Conservation (phyloP, 2,113 vertebrate species). For the Anolis sagrei region DNA sequence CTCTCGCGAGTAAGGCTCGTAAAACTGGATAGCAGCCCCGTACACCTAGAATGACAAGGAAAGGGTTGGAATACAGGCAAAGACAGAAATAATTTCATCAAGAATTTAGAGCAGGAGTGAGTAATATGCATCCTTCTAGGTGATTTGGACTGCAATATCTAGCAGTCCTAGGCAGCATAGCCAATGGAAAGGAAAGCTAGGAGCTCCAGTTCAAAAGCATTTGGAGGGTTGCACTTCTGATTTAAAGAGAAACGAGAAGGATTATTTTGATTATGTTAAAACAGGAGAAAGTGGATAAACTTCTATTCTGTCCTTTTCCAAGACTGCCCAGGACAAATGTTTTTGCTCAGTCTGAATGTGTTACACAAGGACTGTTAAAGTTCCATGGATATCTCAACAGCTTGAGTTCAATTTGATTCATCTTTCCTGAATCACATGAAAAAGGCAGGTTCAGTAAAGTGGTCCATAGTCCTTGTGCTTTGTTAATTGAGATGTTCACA, state of each 20-base stretch:
- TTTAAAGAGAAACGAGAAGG: neutral
- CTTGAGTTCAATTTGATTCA: neutral
- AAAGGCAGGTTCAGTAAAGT: too few relatives aligned
- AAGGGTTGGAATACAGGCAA: neutral
- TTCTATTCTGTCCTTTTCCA: too few relatives aligned
- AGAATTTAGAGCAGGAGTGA: neutral
- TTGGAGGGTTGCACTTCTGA: too few relatives aligned
- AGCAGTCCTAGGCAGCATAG: too few relatives aligned
- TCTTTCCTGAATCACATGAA: too few relatives aligned
- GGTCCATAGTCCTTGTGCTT: too few relatives aligned
- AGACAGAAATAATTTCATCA: neutral
- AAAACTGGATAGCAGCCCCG: constrained; percentile 97
- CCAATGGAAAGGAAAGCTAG: too few relatives aligned
- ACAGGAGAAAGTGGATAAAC: neutral
- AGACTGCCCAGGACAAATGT: neutral
- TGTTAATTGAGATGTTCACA: neutral
- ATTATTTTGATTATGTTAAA: neutral
- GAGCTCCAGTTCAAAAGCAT: too few relatives aligned
- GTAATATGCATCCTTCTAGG: too few relatives aligned
- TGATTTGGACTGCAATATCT: too few relatives aligned
- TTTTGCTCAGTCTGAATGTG: too few relatives aligned
- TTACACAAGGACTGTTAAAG: neutral
- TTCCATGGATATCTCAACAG: neutral
- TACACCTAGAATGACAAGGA: constrained; percentile 83
- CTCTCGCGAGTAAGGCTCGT: constrained; percentile 88